phyloP scores from a whole-genome alignment of 2,888 invertebrate genomes.

The Dysmachus trigonus region DNA sequence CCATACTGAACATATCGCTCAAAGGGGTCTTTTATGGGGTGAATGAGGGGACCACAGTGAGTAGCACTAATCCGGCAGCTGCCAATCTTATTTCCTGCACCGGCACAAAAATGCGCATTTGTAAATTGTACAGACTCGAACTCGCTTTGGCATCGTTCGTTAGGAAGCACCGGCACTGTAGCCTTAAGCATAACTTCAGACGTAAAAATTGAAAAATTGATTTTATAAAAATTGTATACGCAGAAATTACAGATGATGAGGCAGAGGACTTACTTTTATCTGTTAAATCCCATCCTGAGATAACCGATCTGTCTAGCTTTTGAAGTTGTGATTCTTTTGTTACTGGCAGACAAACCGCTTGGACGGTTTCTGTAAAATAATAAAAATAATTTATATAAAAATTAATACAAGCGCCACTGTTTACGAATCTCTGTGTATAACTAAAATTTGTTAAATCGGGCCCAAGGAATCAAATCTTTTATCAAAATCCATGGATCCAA shows the following conservation, averaged over 20 bases:
- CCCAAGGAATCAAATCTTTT: too few species aligned
- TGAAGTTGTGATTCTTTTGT: conserved; percentile 58
- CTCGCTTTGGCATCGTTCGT: conserved; percentile 57
- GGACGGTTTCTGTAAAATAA: conserved; percentile 59
- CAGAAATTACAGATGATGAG: background rate
- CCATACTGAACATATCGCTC: conserved; percentile 64
- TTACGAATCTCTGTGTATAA: too few species aligned
- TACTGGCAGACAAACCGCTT: conserved; percentile 67
- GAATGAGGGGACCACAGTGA: conserved; percentile 56
- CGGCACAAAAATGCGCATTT: conserved; percentile 68
- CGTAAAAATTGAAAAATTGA: background rate
- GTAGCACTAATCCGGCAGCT: conserved; percentile 52
- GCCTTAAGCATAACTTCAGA: conserved; percentile 58
- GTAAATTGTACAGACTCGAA: conserved; percentile 56
- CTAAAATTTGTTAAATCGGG: too few species aligned
- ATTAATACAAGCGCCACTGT: background rate
- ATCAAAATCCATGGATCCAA: too few species aligned
- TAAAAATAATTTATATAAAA: background rate
- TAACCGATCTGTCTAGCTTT: conserved; percentile 57
- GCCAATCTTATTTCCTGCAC: conserved; percentile 59
- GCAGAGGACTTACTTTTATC: conserved; percentile 56
- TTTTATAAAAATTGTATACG: background rate
- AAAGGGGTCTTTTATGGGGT: conserved; percentile 51
- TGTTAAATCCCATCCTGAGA: conserved; percentile 62
- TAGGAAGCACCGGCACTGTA: conserved; percentile 57